phyloP scores from a whole-genome alignment of 2,113 vertebrate genomes.

The Felis catus region F.catus_Fca126_mat1.0 CM031413.1:37963501-37964000 shows the following conservation, averaged over 20 bases:
- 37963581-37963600: background rate
- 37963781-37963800: background rate
- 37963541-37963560: background rate
- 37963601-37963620: background rate
- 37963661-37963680: background rate
- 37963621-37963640: background rate
- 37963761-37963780: background rate
- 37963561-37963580: background rate
- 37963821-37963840: background rate
- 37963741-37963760: background rate
- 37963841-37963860: background rate
- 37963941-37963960: background rate
- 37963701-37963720: accelerated
- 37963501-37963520: background rate
- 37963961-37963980: background rate
- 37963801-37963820: background rate
- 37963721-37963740: background rate
- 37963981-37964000: background rate
- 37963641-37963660: background rate
- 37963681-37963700: background rate
- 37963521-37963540: background rate
- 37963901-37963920: background rate
- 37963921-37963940: background rate
- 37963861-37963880: background rate
- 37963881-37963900: background rate